Percentiles rank a stretch among this genome's conserved stretches.
Conservation (phyloP, 2,113 vertebrate species). For the Leucoraja erinaceus region DNA sequence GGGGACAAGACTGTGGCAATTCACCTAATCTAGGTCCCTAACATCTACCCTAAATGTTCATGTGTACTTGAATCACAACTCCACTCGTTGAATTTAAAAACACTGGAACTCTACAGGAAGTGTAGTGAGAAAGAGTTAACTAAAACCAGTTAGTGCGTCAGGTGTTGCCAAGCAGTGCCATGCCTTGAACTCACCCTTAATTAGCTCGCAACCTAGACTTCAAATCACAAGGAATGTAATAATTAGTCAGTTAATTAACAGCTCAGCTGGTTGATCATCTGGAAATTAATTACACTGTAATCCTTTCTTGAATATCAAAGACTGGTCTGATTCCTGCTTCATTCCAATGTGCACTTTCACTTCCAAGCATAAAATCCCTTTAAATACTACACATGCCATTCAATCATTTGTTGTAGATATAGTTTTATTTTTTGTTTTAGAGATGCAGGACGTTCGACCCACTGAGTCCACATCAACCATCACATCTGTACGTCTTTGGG, state of each 20-base stretch:
- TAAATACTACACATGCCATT: background rate
- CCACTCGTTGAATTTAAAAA: background rate
- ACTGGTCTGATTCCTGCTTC: too few species aligned
- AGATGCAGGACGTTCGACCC: too few species aligned
- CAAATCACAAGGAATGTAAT: background rate
- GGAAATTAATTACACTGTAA: background rate
- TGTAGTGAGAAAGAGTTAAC: background rate
- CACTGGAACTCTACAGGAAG: background rate
- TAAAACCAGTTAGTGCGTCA: background rate
- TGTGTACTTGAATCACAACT: background rate
- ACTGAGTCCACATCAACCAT: too few species aligned
- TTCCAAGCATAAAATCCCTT: background rate
- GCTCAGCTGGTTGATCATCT: constrained; percentile 4
- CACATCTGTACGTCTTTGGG: too few species aligned
- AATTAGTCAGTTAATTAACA: constrained; percentile 29
- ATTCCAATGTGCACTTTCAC: background rate
- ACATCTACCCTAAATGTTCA: too few species aligned
- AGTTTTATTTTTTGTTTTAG: too few species aligned
- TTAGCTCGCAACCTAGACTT: background rate
- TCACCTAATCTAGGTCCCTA: too few species aligned
- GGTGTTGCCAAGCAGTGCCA: background rate
- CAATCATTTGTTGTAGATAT: background rate
- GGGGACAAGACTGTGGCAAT: too few species aligned
- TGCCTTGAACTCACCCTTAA: background rate
- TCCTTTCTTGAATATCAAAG: constrained; percentile 1